Evolutionary conservation across 2,113 vertebrate genomes (phyloP).

Genomic region (Corythaeola cristata): DNA sequence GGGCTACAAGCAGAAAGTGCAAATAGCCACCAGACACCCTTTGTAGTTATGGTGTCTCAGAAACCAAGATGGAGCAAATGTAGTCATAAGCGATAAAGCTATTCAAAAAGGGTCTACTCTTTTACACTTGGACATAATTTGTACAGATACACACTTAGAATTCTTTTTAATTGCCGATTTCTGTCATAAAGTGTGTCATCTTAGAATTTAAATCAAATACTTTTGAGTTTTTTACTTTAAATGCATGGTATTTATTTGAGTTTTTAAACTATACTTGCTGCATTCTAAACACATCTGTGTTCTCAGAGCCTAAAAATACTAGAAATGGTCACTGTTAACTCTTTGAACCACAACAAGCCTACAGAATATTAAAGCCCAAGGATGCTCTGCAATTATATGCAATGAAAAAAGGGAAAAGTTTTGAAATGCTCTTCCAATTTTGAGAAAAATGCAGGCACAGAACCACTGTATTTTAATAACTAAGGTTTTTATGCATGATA

Average conservation of each 20-base stretch:
- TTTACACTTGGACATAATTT: background rate
- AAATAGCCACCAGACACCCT: background rate
- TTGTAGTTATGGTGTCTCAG: background rate
- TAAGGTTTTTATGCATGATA: background rate
- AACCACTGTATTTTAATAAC: background rate
- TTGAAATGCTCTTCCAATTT: background rate
- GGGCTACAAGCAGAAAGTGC: background rate
- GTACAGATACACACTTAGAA: background rate
- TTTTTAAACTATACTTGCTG: background rate
- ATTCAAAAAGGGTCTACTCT: background rate
- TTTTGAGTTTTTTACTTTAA: background rate
- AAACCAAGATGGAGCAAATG: accelerated
- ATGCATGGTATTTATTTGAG: background rate
- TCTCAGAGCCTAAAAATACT: background rate
- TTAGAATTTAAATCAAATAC: background rate
- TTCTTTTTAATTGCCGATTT: background rate
- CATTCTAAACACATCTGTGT: background rate
- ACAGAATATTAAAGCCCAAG: background rate
- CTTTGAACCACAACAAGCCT: background rate
- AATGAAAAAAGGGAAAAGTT: background rate
- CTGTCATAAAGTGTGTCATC: background rate
- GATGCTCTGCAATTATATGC: background rate
- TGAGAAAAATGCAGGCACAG: background rate
- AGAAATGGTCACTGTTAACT: background rate
- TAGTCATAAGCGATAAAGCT: background rate